phyloP scores from a whole-genome alignment of 2,888 invertebrate species.

The Netelia virgata region DNA sequence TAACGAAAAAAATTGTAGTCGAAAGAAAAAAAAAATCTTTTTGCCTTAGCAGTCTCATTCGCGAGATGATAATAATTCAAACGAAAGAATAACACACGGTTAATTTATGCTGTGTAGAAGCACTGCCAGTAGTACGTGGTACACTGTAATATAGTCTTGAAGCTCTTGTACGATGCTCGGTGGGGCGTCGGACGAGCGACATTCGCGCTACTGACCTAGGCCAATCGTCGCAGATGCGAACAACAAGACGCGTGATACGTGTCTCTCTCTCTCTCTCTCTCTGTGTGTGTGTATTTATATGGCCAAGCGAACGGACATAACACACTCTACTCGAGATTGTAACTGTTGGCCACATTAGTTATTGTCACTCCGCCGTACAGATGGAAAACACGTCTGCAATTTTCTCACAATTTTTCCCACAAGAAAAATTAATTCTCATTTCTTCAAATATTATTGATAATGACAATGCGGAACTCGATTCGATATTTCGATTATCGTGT shows the following conservation, averaged over 20 bases:
- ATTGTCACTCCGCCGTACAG: not conserved
- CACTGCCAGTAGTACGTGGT: too few species aligned
- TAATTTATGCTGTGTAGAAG: too few species aligned
- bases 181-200: constrained; percentile 44
- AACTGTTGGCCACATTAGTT: not conserved
- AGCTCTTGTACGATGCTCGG: constrained; percentile 29
- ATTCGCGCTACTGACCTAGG: constrained; percentile 66
- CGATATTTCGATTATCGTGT: too few species aligned
- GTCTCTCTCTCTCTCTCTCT: too few species aligned
- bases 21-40: too few species aligned
- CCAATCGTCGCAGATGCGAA: constrained; percentile 55
- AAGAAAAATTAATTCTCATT: not conserved
- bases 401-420: not conserved
- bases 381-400: not conserved
- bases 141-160: not conserved
- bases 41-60: too few species aligned
- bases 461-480: too few species aligned
- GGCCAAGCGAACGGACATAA: constrained; percentile 13
- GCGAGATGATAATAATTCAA: too few species aligned
- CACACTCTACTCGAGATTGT: not conserved
- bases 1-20: too few species aligned
- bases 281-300: constrained; percentile 17
- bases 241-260: constrained; percentile 28
- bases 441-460: not conserved
- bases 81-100: too few species aligned